Evolutionary conservation across 2,113 vertebrate species (phyloP).

Genomic region (Psilopsiagon aymara): DNA sequence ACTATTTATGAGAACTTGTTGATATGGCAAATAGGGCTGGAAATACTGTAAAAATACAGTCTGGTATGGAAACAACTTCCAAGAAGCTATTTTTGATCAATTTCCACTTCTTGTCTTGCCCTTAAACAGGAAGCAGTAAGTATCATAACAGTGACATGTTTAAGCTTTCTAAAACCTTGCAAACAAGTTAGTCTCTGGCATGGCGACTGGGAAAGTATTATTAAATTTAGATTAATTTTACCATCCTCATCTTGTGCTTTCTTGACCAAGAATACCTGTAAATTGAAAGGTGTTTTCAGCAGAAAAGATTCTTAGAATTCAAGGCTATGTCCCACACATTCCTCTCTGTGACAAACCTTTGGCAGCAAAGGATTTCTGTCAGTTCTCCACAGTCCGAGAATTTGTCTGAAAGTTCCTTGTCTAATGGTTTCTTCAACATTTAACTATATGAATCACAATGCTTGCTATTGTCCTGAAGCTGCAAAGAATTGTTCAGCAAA

Average conservation of each 20-base stretch:
- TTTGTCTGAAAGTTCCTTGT: background rate
- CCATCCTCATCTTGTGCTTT: background rate
- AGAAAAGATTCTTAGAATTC: background rate
- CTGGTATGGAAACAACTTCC: constrained; percentile 51
- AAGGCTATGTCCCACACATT: background rate
- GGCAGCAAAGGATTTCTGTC: background rate
- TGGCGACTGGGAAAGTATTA: background rate
- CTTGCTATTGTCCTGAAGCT: background rate
- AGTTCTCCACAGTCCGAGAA: background rate
- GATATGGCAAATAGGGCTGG: constrained; percentile 17
- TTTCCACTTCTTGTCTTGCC: constrained; percentile 63
- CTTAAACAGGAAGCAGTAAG: constrained; percentile 60
- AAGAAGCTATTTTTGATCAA: constrained; percentile 66
- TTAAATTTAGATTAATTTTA: background rate
- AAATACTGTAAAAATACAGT: constrained; percentile 53
- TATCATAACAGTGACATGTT: constrained; percentile 34
- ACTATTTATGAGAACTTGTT: constrained; percentile 28
- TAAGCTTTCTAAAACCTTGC: constrained; percentile 21
- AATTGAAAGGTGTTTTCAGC: background rate
- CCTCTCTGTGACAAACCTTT: background rate
- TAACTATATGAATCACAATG: background rate
- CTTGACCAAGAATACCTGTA: background rate
- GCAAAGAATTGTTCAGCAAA: background rate
- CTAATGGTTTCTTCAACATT: background rate
- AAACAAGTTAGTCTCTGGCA: background rate